Evolutionary conservation across 2,113 vertebrate genomes (phyloP).

Genomic region (Corythaixoides concolor): DNA sequence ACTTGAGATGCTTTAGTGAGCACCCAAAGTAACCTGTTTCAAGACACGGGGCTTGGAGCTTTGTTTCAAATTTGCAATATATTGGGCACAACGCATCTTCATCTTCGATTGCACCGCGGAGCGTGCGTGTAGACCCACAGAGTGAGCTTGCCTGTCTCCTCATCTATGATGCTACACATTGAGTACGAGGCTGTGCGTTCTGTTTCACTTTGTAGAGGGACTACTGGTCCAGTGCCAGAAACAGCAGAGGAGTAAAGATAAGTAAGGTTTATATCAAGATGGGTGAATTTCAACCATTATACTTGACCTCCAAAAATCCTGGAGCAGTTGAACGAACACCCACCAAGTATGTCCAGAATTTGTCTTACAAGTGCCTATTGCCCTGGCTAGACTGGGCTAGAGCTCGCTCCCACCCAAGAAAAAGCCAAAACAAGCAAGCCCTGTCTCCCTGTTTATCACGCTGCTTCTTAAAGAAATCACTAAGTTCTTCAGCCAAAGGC

Average conservation of each 20-base stretch:
- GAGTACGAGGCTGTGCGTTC: neutral
- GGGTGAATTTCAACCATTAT: neutral
- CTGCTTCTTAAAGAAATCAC: neutral
- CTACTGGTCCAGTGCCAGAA: neutral
- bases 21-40: neutral
- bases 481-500: neutral
- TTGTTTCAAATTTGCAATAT: neutral
- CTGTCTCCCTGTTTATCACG: neutral
- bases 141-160: neutral
- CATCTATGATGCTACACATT: too few relatives aligned
- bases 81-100: neutral
- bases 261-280: neutral
- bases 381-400: neutral
- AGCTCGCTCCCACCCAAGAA: neutral
- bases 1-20: neutral
- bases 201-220: neutral
- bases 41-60: neutral
- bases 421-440: neutral
- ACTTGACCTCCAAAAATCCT: neutral
- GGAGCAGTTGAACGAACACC: neutral
- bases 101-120: neutral
- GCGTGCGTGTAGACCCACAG: fast-evolving
- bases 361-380: neutral
- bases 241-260: neutral
- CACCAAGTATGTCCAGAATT: neutral